Evolutionary conservation across 2,797 vertebrate species (phyloP).

Genomic region (Amniataba percoides): DNA sequence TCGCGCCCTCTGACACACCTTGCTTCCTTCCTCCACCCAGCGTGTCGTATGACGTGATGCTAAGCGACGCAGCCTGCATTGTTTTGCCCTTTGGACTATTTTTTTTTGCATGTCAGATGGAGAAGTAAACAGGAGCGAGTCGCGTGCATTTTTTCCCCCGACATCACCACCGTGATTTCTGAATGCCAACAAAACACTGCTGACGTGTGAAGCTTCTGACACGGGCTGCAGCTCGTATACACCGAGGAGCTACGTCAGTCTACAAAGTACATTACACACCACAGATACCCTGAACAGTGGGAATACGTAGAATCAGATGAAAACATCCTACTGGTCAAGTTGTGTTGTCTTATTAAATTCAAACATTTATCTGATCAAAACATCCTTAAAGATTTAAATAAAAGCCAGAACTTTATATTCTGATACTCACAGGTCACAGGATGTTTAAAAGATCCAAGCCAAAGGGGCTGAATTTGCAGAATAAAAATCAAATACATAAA

Average conservation of each 20-base stretch:
- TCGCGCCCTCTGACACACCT: neutral
- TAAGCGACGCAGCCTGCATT: constrained; percentile 12
- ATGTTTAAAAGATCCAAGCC: too few relatives aligned
- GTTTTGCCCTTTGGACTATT: constrained; percentile 11
- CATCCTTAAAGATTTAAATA: neutral
- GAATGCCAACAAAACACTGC: neutral
- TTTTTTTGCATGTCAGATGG: neutral
- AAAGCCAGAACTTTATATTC: neutral
- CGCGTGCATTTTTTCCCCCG: neutral
- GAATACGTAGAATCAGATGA: neutral
- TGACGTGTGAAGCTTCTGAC: neutral
- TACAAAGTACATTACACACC: neutral
- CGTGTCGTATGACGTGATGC: constrained; percentile 33
- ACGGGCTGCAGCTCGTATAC: neutral
- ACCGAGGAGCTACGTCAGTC: neutral
- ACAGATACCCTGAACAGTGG: neutral
- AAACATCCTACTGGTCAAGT: neutral
- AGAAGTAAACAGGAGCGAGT: neutral
- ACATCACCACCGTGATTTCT: neutral
- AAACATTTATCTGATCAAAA: neutral
- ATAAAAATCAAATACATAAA: neutral
- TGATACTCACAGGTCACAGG: neutral
- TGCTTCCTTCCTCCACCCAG: neutral
- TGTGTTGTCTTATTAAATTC: neutral
- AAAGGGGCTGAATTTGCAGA: neutral